Percentiles rank a stretch among this genome's conserved stretches.
These are phyloP conservation scores for Malurus melanocephalus DNA, from an alignment of 2,113 vertebrate species.

Conservation along the genomic window DNA sequence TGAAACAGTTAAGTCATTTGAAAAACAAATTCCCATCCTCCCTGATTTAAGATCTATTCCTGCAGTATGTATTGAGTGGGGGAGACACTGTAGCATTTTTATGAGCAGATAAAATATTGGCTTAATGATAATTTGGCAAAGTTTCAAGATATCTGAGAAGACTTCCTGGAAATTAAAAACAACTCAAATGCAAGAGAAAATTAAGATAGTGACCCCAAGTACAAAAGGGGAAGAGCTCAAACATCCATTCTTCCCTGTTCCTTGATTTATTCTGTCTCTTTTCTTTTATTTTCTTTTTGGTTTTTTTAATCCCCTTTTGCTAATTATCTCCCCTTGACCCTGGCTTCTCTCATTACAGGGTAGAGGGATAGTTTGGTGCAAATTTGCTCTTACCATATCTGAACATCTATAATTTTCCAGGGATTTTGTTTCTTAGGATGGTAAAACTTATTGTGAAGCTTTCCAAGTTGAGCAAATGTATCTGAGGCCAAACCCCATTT, in stretches of 20 bases:
- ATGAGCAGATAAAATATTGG: constrained; percentile 65
- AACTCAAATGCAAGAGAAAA: constrained; percentile 64
- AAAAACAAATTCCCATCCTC: constrained; percentile 51
- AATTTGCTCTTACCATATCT: background rate
- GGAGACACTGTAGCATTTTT: constrained; percentile 52
- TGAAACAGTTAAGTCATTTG: constrained; percentile 54
- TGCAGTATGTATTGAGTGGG: background rate
- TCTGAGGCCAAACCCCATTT: background rate
- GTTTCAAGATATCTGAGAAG: constrained; percentile 49
- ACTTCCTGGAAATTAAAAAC: constrained; percentile 72
- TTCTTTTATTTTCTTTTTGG: fast-evolving
- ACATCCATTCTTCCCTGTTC: constrained; percentile 25
- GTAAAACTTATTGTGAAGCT: background rate
- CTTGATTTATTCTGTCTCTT: background rate
- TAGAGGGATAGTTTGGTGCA: background rate
- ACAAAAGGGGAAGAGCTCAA: constrained; percentile 56
- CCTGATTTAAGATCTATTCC: constrained; percentile 34
- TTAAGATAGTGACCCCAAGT: constrained; percentile 57
- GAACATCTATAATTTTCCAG: background rate
- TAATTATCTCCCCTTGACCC: constrained; percentile 11
- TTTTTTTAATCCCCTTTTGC: background rate
- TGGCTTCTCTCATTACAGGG: background rate
- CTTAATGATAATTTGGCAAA: constrained; percentile 69
- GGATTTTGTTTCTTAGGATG: background rate
- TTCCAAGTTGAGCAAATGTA: fast-evolving